Evolutionary conservation across 2,888 invertebrate species (phyloP), one percentile per base, ranked within the genome.

Genomic region (Drosophila meridiana): DNA sequence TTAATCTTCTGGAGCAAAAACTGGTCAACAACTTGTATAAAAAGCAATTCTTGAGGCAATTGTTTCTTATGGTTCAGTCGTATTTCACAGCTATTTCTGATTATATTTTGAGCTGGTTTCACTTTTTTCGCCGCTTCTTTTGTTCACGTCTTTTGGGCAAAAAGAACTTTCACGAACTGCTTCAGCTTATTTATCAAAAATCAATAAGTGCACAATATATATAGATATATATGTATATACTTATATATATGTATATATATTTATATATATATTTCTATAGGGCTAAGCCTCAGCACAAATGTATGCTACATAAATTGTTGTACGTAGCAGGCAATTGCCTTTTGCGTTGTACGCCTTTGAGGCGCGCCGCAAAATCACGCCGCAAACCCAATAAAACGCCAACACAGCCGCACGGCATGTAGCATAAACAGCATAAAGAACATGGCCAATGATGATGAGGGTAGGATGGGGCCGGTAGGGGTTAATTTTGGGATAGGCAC

Each of bases 331-430:
- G 52, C 61, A 80, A 61, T 69, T 73, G 62, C 45, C 60, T 58
- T 38, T 42, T 57, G 28, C 36, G 43, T 30, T 62, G 61, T 67
- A 67, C 66, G 62, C 69, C 52, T 64, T 63, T 58, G 53, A 47
- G 70, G 62, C 67, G 52, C 61, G 65, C 82, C 82, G 64, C 87
- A 87, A 84, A 90, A 85, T 89, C 90, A 80, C 76, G 90, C 90
- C 83, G 73, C 80, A 87, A 78, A 84, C 85, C 78, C 80, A 80
- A 86, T 86, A 83, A 86, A 83, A 80, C 74, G 70, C 60, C 89
- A 76, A 57, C 76, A 69, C 63, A 76, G 64, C 67, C 65, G 42
- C 71, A 68, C 60, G 67, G 64, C 61, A 69, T 74, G 74, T 65
- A 71, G 58, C 82, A 73, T 75, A 73, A 69, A 68, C 57, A 83